Base-by-base conservation (phyloP, 1,140 invertebrate genomes). In the Episyrphus balteatus region DNA sequence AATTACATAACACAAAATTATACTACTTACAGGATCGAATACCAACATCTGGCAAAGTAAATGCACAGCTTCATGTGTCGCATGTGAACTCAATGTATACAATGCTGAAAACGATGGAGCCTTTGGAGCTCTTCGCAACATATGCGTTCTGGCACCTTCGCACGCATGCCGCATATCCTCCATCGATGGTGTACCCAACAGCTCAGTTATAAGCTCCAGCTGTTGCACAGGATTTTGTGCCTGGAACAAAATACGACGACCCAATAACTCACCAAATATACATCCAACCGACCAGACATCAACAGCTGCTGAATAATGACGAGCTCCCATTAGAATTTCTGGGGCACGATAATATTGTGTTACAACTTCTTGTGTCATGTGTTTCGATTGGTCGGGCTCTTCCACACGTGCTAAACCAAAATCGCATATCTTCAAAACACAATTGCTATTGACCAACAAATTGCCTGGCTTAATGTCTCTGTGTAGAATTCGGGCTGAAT, bases 231-330 rank as follows among this genome's bases (percentile, higher is more conserved):
- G 91, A 68, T 83, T 92, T 66, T 91, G 87, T 18, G 92, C 92
- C 73, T 98, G 94, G 74, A 99, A 99, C 19, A 99, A 78, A 55
- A 99, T 99, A 49, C 93, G 76, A 46, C 96, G 73, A 38, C 92
- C 88, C 1, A 99, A 77, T 17, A 99, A 78, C 69, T 98, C 96
- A 8, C 93, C 95, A 66, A 99, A 98, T 60, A 98, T 99, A 69
- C 96, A 99, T n/a, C 96, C 96, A 21, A 98, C 93, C 38, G 91
- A 93, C 96, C 95, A 99, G 13, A 98, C 90, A 67, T 99, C 96
- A 33, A 99, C 91, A 1, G 91, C 88, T 10, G 86, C 87, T 18
- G 92, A 92, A 72, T 99, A 99, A 71, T 99, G 95, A 55, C 90
- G 84, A 5, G 96, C 94, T 26, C 96, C 97, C 83, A 99, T 94